phyloP scores from a whole-genome alignment of 1,140 invertebrate species.

The Sogatella furcifera region DNA sequence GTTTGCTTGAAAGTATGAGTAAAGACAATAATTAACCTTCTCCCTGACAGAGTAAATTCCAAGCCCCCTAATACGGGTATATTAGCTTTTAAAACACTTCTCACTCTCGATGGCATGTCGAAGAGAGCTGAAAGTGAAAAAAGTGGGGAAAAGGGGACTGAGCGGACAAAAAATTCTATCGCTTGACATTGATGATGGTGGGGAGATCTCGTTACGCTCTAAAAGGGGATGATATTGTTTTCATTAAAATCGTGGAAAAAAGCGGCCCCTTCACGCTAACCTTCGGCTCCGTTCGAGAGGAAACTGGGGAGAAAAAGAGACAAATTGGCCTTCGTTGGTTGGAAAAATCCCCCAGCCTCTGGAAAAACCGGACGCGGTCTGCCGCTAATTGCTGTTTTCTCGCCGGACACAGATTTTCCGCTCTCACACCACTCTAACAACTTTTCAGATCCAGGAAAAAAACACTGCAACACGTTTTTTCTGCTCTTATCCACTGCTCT shows the following conservation, averaged over 20 bases:
- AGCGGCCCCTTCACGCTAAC: neutral
- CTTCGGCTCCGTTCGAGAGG: neutral
- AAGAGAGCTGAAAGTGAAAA: too few species aligned
- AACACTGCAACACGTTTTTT: too few species aligned
- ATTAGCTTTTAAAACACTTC: neutral
- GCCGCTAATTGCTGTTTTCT: slow-evolving; percentile 1
- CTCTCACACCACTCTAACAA: neutral
- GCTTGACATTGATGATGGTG: neutral
- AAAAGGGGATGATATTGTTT: slow-evolving; percentile 1
- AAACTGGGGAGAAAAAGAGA: neutral
- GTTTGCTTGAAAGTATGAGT: too few species aligned
- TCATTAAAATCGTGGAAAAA: neutral
- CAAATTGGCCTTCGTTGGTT: neutral
- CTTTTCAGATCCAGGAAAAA: too few species aligned
- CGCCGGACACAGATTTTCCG: neutral
- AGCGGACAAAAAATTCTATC: neutral
- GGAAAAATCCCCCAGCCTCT: neutral
- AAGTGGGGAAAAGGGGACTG: too few species aligned
- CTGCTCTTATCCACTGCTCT: too few species aligned
- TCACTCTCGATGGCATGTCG: neutral
- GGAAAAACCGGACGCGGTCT: slow-evolving; percentile 1
- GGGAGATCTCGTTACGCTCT: neutral
- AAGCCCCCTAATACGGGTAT: neutral
- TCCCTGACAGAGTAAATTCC: neutral
- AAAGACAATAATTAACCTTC: neutral